Conservation (phyloP, 2,888 invertebrate species). For the Orthosia cruda region DNA sequence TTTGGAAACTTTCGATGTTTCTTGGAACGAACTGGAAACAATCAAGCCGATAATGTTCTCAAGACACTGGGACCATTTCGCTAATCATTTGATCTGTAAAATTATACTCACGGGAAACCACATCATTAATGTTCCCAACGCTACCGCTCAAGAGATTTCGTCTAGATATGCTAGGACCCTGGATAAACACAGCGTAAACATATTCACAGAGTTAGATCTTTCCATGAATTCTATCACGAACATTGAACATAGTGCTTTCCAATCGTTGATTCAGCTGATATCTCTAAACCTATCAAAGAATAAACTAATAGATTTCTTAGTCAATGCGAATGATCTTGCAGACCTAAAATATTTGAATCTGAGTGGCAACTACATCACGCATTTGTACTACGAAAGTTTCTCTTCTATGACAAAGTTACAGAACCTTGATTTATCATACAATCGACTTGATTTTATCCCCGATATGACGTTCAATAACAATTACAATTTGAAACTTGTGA, state of each 20-base stretch:
- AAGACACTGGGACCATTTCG: constrained; percentile 85
- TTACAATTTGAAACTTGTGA: constrained; percentile 80
- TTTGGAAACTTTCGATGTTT: constrained; percentile 86
- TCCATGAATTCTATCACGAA: constrained; percentile 82
- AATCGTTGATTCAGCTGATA: constrained; percentile 78
- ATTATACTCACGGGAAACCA: constrained; percentile 84
- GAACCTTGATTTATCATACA: constrained; percentile 86
- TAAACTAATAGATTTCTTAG: constrained; percentile 77
- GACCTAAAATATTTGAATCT: constrained; percentile 82
- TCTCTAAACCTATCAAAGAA: constrained; percentile 84
- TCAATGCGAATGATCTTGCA: constrained; percentile 79
- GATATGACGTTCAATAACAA: constrained; percentile 79
- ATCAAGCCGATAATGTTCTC: constrained; percentile 81
- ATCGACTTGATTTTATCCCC: constrained; percentile 80
- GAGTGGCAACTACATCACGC: constrained; percentile 80
- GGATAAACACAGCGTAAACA: constrained; percentile 68
- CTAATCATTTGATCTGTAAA: constrained; percentile 79
- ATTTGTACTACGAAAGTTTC: constrained; percentile 81
- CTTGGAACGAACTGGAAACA: constrained; percentile 80
- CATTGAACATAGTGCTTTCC: constrained; percentile 84
- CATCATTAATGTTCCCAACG: constrained; percentile 80
- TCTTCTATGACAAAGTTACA: constrained; percentile 81
- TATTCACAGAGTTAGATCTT: constrained; percentile 83
- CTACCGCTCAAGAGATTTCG: constrained; percentile 73
- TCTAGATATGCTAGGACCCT: constrained; percentile 71